Base-by-base conservation (phyloP, 2,888 invertebrate species). In the Chelonus formosanus region DNA sequence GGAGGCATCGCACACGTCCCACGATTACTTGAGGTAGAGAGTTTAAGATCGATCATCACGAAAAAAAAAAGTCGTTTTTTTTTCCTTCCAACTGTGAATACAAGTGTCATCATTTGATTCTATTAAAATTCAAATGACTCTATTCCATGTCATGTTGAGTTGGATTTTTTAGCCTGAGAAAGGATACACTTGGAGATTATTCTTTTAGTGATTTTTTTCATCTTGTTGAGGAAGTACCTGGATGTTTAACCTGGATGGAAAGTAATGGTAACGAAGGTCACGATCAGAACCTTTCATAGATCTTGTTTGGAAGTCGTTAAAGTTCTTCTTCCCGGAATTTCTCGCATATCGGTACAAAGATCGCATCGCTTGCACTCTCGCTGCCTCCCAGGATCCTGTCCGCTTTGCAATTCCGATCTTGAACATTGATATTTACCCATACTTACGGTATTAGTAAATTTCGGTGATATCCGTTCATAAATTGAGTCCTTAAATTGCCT, bases 391-490 rank as follows among this genome's bases (percentile, higher is more conserved):
- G 78, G 76, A 79, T 79, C 76, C 78, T 74, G 74, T 76, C 76
- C 80, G 78, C 80, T 83, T 83, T 80, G 79, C 81, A 81, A 83
- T 83, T 83, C 82, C 77, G 82, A 83, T 82, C 82, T 82, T 82
- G 81, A 81, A 80, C 79, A 75, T 78, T 77, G 82, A 83, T 83
- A 70, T 48, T 59, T 68, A 67, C 67, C 67, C 75, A 77, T 74
- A 68, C 68, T 63, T 73, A 72, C 73, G 71, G 75, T 73, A 75
- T 76, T 57, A 66, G 74, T 72, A 75, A 58, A 65, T 76, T 77
- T 76, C 68, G 73, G 74, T 75, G 68, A 71, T 8, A 35, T 54
- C 54, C 34, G 36, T 59, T 54, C 20, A 40, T 40, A 40, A 40
- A 40, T 40, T 4, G 6, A 40, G 40, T 5, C 40, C 6, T 40